A percentile compares a stretch with the other conserved stretches of the same genome.
Evolutionary conservation across 2,113 vertebrate genomes (phyloP).

Genomic region (Dasyprocta punctata): DNA sequence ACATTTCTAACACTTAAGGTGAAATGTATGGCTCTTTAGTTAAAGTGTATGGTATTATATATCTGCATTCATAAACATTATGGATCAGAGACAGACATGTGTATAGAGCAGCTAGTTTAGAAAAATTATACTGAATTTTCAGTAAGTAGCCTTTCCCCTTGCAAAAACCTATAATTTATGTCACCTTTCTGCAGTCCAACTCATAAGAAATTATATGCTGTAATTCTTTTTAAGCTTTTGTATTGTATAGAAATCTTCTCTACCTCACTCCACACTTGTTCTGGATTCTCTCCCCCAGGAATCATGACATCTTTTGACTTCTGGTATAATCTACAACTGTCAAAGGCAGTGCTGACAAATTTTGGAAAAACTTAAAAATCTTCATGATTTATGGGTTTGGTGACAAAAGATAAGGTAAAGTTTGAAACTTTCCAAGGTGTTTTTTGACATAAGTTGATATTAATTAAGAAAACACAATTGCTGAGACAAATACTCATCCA

Average conservation of each 20-base stretch:
- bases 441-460: neutral
- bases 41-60: constrained; percentile 34
- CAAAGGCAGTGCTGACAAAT: neutral
- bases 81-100: neutral
- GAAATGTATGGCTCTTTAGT: neutral
- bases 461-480: neutral
- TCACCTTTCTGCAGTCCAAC: neutral
- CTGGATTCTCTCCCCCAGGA: neutral
- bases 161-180: neutral
- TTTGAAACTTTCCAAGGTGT: neutral
- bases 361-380: neutral
- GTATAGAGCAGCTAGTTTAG: neutral
- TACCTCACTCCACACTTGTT: neutral
- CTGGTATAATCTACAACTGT: neutral
- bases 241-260: neutral
- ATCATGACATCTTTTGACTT: neutral
- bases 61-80: constrained; percentile 40
- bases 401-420: neutral
- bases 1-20: constrained; percentile 51
- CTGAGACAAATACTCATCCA: constrained; percentile 5
- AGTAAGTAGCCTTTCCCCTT: constrained; percentile 1
- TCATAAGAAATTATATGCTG: neutral
- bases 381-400: neutral
- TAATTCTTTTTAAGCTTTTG: neutral
- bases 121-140: constrained; percentile 18